These are phyloP conservation scores for Amblyjoppa proteus DNA, from an alignment of 2,888 invertebrate genomes.

Conservation along the genomic window DNA sequence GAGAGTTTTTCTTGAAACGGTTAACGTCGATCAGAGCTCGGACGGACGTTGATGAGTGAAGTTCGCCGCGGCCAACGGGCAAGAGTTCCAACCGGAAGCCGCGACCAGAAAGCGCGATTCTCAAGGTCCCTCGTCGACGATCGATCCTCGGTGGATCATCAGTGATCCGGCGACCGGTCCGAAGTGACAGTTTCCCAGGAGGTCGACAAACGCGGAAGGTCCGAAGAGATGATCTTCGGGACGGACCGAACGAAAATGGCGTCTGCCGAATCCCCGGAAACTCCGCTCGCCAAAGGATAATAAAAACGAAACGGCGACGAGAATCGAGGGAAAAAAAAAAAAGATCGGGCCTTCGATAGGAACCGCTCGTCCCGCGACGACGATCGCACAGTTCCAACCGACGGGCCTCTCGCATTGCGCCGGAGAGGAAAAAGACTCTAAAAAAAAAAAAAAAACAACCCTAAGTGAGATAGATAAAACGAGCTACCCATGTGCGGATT, in stretches of 20 bases:
- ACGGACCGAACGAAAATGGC: too few relatives aligned
- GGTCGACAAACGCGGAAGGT: background rate
- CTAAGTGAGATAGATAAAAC: constrained; percentile 13
- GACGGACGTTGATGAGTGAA: constrained; percentile 40
- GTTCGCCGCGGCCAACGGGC: constrained; percentile 4
- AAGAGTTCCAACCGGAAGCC: background rate
- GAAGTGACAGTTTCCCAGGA: background rate
- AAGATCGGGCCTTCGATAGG: too few relatives aligned
- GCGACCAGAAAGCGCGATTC: background rate
- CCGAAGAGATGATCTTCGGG: too few relatives aligned
- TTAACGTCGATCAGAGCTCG: constrained; percentile 38
- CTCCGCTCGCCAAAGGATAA: background rate
- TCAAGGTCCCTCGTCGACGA: background rate
- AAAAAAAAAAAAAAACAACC: background rate
- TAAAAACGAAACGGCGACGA: background rate
- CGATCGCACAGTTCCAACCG: background rate
- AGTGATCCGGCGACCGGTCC: background rate
- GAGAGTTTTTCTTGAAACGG: constrained; percentile 44
- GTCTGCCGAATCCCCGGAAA: background rate
- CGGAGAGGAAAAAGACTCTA: background rate
- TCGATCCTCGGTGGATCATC: too few relatives aligned
- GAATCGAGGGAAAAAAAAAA: background rate
- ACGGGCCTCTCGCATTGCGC: background rate
- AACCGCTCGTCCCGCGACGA: background rate
- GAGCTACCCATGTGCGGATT: constrained; percentile 20